Evolutionary conservation across 2,113 vertebrate genomes (phyloP).

Genomic region (Atherinomorus stipes): DNA sequence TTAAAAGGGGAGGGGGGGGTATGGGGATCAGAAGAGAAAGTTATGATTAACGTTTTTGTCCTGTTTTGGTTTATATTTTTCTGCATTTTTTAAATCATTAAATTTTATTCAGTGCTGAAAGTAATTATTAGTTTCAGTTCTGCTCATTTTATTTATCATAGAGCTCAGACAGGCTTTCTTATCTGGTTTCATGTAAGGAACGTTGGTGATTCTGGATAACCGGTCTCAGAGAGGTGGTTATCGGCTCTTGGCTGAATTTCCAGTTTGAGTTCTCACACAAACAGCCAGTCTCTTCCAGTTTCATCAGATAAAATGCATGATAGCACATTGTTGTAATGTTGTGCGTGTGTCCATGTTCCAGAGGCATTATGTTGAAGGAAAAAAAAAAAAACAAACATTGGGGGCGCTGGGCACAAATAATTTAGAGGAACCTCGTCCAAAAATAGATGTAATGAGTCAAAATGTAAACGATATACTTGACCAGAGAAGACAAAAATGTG

Average conservation of each 20-base stretch:
- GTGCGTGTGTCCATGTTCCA: not conserved
- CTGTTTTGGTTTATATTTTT: not conserved
- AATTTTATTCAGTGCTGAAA: not conserved
- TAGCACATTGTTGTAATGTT: not conserved
- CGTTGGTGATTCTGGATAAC: constrained; percentile 1
- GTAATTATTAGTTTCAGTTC: not conserved
- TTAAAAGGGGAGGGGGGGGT: too few relatives aligned
- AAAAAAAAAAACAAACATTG: too few relatives aligned
- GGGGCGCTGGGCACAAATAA: too few relatives aligned
- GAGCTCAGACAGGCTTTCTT: not conserved
- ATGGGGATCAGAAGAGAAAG: not conserved
- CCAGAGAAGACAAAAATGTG: not conserved
- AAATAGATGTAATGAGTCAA: not conserved
- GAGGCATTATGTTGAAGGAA: not conserved
- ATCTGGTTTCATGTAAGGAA: constrained; percentile 22
- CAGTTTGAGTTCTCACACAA: constrained; percentile 16
- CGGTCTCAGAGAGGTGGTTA: constrained; percentile 1
- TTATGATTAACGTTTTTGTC: not conserved
- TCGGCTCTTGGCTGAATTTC: constrained; percentile 21
- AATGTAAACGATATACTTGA: not conserved
- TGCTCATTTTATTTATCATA: constrained; percentile 1
- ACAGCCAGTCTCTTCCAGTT: not conserved
- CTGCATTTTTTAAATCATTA: not conserved
- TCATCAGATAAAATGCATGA: not conserved
- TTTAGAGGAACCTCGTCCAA: too few relatives aligned